Percentiles rank a stretch among this genome's conserved stretches.
These are phyloP conservation scores for Proteles cristata DNA, from an alignment of 2,113 vertebrate species.

Conservation along the genomic window DNA sequence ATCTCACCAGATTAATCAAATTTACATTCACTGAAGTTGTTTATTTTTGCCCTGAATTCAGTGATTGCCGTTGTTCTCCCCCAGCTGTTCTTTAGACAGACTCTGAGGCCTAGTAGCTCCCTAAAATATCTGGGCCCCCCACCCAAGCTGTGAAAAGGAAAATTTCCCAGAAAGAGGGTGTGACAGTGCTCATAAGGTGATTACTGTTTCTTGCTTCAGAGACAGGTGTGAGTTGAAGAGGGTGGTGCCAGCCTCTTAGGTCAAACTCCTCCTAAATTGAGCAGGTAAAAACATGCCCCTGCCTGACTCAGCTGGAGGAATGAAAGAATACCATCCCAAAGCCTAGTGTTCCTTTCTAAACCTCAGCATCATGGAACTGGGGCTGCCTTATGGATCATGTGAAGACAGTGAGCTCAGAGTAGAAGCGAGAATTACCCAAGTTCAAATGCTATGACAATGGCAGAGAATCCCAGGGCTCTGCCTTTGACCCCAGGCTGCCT, in stretches of 20 bases:
- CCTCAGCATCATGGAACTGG: neutral
- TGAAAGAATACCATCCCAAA: neutral
- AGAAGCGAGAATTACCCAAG: neutral
- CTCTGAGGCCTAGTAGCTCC: neutral
- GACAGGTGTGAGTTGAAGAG: slow-evolving; percentile 4
- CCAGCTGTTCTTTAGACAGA: neutral
- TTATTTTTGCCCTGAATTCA: neutral
- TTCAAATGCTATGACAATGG: neutral
- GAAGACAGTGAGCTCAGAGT: neutral
- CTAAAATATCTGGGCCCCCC: neutral
- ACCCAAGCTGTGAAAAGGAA: neutral
- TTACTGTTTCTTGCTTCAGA: slow-evolving; percentile 58
- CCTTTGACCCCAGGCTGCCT: neutral
- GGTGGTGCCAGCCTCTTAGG: neutral
- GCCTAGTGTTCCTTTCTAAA: neutral
- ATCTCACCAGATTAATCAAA: slow-evolving; percentile 2
- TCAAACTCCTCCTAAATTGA: neutral
- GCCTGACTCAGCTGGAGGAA: neutral
- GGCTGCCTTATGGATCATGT: neutral
- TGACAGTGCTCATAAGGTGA: neutral
- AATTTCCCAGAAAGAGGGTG: slow-evolving; percentile 53
- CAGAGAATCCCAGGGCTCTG: neutral
- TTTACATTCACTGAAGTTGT: neutral
- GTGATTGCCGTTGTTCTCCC: neutral
- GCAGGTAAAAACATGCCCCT: slow-evolving; percentile 9